Base-by-base conservation (phyloP, 1,140 invertebrate genomes). In the Episyrphus balteatus region DNA sequence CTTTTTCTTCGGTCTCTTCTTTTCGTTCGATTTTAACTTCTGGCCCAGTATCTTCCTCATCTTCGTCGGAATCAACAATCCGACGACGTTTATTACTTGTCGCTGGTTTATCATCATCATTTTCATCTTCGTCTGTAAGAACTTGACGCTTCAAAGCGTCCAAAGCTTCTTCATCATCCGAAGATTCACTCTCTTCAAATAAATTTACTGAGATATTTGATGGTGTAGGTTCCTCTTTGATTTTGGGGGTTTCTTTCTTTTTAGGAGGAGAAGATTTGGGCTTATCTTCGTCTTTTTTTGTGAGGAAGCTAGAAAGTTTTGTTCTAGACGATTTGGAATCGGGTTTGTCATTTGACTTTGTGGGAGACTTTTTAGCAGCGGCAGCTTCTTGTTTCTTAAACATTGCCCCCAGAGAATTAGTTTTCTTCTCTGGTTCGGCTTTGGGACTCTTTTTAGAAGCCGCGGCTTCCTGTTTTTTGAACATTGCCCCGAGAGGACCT, bases 81-180 rank as follows among this genome's bases (percentile, higher is more conserved):
- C 61, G 61, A 41, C 61, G 57, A 15, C 61, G 52, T 47, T 64
- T 64, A 44, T 45, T 43, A 44, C 17, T 37, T 13, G 30, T 49
- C 2, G n/a, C 12, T 8, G 42, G 19, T 17, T 43, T 42, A 8
- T 31, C 41, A 5, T 46, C 13, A 19, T 46, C 19, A 30, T 55
- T 54, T 14, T 44, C 45, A 34, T 49, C 47, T 39, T 61, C 57
- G 37, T 59, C 48, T n/a, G 44, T 51, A 36, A 59, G 21, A 2
- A 65, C 54, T 14, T 58, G 52, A 12, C 60, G 55, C n/a, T 60
- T 55, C 15, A 66, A 21, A 14, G 55, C 59, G 36, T 66, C 59
- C 14, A 66, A 17, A 33, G 61, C 58, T 45, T 65, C 62, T 17
- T 66, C 62, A 34, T 66, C 62, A 42, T 66, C 62, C 3, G 62